Base-by-base conservation (phyloP, 2,888 invertebrate genomes). In the Archips crataeganus region DNA sequence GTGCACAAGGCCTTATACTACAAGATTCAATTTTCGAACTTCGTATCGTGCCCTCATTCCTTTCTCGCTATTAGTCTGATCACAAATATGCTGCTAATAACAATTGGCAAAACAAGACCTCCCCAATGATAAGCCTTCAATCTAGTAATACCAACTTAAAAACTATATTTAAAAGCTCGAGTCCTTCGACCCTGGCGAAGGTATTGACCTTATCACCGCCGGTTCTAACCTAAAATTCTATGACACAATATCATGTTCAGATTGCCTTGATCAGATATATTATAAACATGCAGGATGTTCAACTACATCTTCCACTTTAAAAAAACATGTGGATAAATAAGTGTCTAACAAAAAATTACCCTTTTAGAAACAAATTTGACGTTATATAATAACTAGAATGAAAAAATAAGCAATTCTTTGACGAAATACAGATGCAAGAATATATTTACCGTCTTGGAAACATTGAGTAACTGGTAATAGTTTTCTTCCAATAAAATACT, bases 401-500 rank as follows among this genome's bases (percentile, higher is more conserved):
- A 78, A 85, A 77, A 79, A 45, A 81, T 82, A 85, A 80, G 85
- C 86, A 75, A 77, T 76, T 69, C 74, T 74, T 75, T 77, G 76
- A 79, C 72, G 77, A 79, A 66, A 60, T 75, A 66, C 49, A 76
- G 54, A 79, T 77, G 75, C 73, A 68, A 76, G 62, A 45, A 49
- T 9, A 87, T 89, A 90, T 95, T 96, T 95, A 98, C 98, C 94
- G 97, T 96, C 95, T 96, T 97, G 9, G 98, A 95, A 76, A 98
- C 95, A 94, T 98, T 98, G 70, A 98, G 94, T 89, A 98, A 97
- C 76, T 98, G 96, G 89, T 98, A 98, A 91, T 97, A 98, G 92
- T 98, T 98, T 84, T 98, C 98, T 91, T 97, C 97, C 74, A 96
- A 89, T 75, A 95, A 87, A 87, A 95, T 95, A 82, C 95, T 96